Conservation (phyloP, 2,797 vertebrate genomes). For the Hemitrygon akajei region DNA sequence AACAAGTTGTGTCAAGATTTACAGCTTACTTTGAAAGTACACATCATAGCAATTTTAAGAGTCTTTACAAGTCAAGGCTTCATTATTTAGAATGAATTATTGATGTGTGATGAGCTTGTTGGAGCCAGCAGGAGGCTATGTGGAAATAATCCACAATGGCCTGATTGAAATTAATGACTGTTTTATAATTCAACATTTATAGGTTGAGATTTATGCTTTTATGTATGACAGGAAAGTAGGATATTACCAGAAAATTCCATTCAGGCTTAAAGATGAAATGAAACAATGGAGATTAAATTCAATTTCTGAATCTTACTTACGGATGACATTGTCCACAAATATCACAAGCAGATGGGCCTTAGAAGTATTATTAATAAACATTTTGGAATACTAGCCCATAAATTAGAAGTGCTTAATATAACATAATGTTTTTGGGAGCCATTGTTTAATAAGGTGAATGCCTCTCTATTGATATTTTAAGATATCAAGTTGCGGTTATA, state of each 20-base stretch:
- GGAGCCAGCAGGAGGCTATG: background rate
- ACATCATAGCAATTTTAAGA: slow-evolving; percentile 17
- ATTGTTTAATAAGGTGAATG: background rate
- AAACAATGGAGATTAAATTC: slow-evolving; percentile 6
- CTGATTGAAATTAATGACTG: background rate
- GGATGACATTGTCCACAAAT: background rate
- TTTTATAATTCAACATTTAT: slow-evolving; percentile 5
- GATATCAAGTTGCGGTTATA: background rate
- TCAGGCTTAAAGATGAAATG: background rate
- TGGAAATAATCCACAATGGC: background rate
- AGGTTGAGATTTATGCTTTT: background rate
- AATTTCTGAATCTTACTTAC: background rate
- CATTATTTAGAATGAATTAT: slow-evolving; percentile 24
- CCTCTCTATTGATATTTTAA: background rate
- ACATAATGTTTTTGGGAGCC: background rate
- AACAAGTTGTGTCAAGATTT: slow-evolving; percentile 2
- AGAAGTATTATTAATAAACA: background rate
- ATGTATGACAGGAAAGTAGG: background rate
- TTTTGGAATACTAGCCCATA: background rate
- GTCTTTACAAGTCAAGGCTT: background rate
- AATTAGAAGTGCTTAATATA: slow-evolving; percentile 5
- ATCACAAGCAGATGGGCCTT: background rate
- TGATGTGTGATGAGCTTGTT: background rate
- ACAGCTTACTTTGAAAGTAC: slow-evolving; percentile 15
- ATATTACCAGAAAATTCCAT: background rate